Conservation (phyloP, 2,888 invertebrate genomes). For the Drosophila paranaensis region DNA sequence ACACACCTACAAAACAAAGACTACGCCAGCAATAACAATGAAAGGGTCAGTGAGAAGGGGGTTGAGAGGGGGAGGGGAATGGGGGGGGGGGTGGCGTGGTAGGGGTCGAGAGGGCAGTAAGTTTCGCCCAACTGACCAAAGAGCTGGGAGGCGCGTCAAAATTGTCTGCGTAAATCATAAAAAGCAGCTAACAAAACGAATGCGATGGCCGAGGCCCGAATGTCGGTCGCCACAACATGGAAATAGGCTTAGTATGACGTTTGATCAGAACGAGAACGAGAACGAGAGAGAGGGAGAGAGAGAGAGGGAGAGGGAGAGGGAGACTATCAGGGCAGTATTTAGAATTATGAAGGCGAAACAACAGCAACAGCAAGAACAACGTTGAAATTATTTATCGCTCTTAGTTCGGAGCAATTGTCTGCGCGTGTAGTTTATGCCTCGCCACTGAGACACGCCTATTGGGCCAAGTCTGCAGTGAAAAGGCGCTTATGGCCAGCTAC, state of each 20-base stretch:
- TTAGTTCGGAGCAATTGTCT: constrained; percentile 64
- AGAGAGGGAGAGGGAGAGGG: constrained; percentile 38
- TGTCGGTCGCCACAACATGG: constrained; percentile 28
- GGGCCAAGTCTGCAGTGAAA: constrained; percentile 52
- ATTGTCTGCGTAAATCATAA: constrained; percentile 74
- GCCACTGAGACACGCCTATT: constrained; percentile 28
- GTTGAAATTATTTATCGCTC: constrained; percentile 74
- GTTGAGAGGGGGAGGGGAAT: background rate
- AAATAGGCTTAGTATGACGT: constrained; percentile 66
- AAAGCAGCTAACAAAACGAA: constrained; percentile 51
- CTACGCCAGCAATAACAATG: constrained; percentile 38
- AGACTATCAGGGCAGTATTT: constrained; percentile 27
- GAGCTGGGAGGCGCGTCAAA: constrained; percentile 52
- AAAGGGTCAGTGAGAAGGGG: constrained; percentile 5
- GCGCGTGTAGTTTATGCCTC: constrained; percentile 69
- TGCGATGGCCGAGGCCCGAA: constrained; percentile 43
- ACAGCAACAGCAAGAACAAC: constrained; percentile 28
- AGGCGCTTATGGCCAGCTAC: constrained; percentile 54
- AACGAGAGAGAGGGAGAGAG: constrained; percentile 36
- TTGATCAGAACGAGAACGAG: constrained; percentile 58
- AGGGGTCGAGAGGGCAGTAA: constrained; percentile 13
- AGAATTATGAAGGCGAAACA: constrained; percentile 64
- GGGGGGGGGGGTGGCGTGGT: too few relatives aligned
- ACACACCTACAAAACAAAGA: constrained; percentile 60
- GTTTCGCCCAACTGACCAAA: constrained; percentile 53